Evolutionary conservation across 2,888 invertebrate species (phyloP), one percentile per base, ranked within the genome.

Genomic region (Latrodectus hesperus): DNA sequence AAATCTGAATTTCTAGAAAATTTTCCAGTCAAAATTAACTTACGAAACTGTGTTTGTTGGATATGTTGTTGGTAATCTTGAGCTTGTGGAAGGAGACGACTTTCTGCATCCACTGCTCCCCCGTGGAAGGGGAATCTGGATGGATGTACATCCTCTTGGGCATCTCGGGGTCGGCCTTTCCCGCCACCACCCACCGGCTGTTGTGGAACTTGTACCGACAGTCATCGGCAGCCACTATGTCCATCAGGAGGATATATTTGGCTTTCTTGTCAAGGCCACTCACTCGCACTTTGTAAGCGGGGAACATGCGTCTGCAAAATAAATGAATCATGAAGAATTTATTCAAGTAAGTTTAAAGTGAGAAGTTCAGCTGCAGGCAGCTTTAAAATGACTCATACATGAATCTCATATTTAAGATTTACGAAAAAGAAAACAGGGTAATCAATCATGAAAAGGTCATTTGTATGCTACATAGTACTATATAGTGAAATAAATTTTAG

Each of bases 211-310:
- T 97, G 95, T 97, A 97, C 94, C 97, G 95, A 95, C 98, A 98
- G 94, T 99, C 98, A 94, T 99, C 99, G 90, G 99, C 98, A 74
- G 99, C 98, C 91, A 99, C 98, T 93, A 99, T 98, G 95, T 99
- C 99, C 96, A 99, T 95, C 92, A 99, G 95, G 90, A 99, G 95
- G 93, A 99, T 98, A 95, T 99, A 99, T 94, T 99, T 99, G 92
- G 98, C 97, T 94, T 98, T 97, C 93, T 98, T 96, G 94, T 99
- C 99, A 94, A 99, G 94, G 91, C 99, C 99, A 92, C 97, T 97
- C 92, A 99, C 97, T 92, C 98, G 96, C 94, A 99, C 98, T 95
- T 99, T 99, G 96, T 97, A 99, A 94, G 99, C 98, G 92, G 99
- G 99, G 94, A 99, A 99, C 98, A 99, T 99, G 95, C 99, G 98